Base-by-base conservation (phyloP, 1,140 invertebrate species). In the Mamestra configurata region DNA sequence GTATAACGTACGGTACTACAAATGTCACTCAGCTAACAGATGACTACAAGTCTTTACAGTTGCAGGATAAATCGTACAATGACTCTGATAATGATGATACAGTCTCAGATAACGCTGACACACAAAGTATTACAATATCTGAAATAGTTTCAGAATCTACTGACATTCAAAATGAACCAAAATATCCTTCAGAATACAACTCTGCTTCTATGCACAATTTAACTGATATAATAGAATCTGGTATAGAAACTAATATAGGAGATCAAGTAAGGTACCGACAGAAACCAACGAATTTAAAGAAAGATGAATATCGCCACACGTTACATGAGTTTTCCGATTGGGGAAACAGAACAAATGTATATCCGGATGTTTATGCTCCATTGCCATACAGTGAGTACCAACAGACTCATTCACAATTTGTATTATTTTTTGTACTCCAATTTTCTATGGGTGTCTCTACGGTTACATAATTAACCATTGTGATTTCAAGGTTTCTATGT, bases 361-460 rank as follows among this genome's bases (percentile, higher is more conserved):
- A 93, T 84, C 92, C 92, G 46, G 93, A 95, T 78, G 93, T 95
- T 27, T 95, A 95, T 70, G 93, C 92, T 43, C 93, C 93, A 64
- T 79, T 95, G 43, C 93, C 93, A 27, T 94, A 93, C 72, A 94
- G 93, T 94, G 86, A 93, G 93, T 93, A 78, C 53, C 37, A n/a
- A 49, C 43, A 49, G 13, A 61, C n/a, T 64, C 18, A n/a, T 46
- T 61, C 40, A 51, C 40, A 64, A 64, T n/a, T 43, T 76, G 6
- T 59, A 11, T 27, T 13, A 43, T 4, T n/a, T 24, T 73, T 59
- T 73, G 51, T 46, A n/a, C 27, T 4, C 11, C 71, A 43, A 22
- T 59, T 73, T 75, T 31, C 20, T 64, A 75, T 75, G 20, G 40
- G 13, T 22, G 13, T 46, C 72, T 40, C n/a, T 53, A 37, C 15